Conservation (phyloP, 2,888 invertebrate species). For the Epinotia brunnichana region DNA sequence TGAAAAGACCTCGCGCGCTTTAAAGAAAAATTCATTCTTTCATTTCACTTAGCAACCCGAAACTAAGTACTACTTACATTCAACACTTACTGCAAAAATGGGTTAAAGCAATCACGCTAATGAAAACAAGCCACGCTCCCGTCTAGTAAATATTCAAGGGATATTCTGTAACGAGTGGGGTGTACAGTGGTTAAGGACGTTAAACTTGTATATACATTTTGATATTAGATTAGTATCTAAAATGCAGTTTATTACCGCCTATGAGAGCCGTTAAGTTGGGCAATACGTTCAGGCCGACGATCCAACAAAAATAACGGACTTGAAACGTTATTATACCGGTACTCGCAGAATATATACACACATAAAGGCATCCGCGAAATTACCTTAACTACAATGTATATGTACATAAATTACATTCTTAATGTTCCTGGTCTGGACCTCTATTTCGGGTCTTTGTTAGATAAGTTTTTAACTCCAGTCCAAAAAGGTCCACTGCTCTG, state of each 20-base stretch:
- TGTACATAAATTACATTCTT: no score
- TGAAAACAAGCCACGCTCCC: slow-evolving; percentile 60
- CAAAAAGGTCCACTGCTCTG: no score
- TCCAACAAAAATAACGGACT: not conserved
- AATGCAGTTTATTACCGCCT: slow-evolving; percentile 3
- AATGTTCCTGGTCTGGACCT: no score
- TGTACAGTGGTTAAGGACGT: slow-evolving; percentile 43
- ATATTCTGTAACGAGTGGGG: slow-evolving; percentile 48
- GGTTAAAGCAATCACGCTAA: slow-evolving; percentile 62
- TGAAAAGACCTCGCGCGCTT: slow-evolving; percentile 27
- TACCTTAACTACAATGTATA: no score
- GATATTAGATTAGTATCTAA: slow-evolving; percentile 1
- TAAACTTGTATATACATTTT: slow-evolving; percentile 38
- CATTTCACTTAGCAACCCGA: slow-evolving; percentile 51
- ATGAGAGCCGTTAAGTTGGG: not conserved
- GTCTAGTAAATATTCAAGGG: slow-evolving; percentile 60
- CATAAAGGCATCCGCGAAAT: not conserved
- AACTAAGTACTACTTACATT: slow-evolving; percentile 55
- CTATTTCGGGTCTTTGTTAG: no score
- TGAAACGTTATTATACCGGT: not conserved
- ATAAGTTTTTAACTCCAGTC: no score
- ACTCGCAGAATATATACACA: not conserved
- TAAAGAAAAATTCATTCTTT: slow-evolving; percentile 44
- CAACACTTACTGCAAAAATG: slow-evolving; percentile 59
- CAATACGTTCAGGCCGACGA: not conserved